phyloP scores from a whole-genome alignment of 2,113 vertebrate genomes.

The Mesitornis unicolor region DNA sequence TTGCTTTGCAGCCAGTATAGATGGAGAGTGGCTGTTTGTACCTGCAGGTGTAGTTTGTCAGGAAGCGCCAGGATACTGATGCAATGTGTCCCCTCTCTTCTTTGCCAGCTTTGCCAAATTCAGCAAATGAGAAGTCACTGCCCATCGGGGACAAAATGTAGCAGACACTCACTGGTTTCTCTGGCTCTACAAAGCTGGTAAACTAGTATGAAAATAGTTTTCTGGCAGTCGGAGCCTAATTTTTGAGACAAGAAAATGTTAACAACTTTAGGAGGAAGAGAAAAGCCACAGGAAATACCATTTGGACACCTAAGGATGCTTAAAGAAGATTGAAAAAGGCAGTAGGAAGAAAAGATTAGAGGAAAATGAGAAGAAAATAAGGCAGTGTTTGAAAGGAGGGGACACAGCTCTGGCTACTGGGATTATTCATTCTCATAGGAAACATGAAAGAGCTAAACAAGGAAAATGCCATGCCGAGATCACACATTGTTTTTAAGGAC shows the following conservation, averaged over 20 bases:
- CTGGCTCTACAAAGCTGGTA: not conserved
- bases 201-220: not conserved
- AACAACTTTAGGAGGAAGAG: not conserved
- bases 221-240: not conserved
- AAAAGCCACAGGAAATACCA: not conserved
- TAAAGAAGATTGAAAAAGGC: not conserved
- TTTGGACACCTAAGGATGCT: not conserved
- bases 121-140: not conserved
- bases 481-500: constrained; percentile 60
- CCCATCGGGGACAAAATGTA: not conserved
- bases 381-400: not conserved
- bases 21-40: not conserved
- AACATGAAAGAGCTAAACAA: constrained; percentile 30
- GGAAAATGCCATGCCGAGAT: constrained; percentile 57
- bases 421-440: constrained; percentile 28
- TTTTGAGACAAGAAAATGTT: not conserved
- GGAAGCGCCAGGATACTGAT: not conserved
- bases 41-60: not conserved
- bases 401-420: not conserved
- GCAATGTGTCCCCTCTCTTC: not conserved
- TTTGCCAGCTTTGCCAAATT: not conserved
- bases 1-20: not conserved
- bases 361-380: not conserved
- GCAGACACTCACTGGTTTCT: not conserved
- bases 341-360: not conserved